phyloP scores from a whole-genome alignment of 2,888 invertebrate species.

The Dorcus parallelipipedus region DNA sequence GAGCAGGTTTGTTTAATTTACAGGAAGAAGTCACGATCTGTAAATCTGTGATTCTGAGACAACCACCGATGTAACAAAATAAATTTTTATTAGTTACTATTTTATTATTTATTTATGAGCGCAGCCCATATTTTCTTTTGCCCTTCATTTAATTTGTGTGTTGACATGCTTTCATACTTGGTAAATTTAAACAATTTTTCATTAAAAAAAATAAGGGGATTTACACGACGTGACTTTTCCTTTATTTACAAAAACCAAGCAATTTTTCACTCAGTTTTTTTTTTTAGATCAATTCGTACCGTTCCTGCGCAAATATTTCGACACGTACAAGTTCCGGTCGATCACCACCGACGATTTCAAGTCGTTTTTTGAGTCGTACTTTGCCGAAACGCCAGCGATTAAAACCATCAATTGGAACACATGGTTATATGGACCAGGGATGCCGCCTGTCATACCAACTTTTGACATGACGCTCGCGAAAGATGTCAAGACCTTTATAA shows the following conservation, averaged over 20 bases:
- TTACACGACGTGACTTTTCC: background rate
- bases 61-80: no score
- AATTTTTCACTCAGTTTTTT: background rate
- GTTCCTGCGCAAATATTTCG: conserved; percentile 78
- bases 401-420: conserved; percentile 75
- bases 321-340: conserved; percentile 76
- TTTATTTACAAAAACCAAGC: background rate
- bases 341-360: conserved; percentile 82
- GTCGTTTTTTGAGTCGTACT: conserved; percentile 66
- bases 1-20: conserved; percentile 57
- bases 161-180: no score
- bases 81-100: no score
- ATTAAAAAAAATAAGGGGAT: background rate
- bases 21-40: no score
- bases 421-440: conserved; percentile 80
- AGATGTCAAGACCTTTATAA: conserved; percentile 57
- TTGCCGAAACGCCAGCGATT: conserved; percentile 57
- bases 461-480: conserved; percentile 67
- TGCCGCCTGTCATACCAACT: conserved; percentile 84
- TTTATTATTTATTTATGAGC: no score
- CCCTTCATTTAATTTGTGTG: no score
- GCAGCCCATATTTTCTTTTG: no score
- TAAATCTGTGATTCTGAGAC: no score
- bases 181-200: background rate
- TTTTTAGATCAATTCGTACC: conserved; percentile 67